Base-by-base conservation (phyloP, 2,888 invertebrate species). In the Lepidochrysops patricia region DNA sequence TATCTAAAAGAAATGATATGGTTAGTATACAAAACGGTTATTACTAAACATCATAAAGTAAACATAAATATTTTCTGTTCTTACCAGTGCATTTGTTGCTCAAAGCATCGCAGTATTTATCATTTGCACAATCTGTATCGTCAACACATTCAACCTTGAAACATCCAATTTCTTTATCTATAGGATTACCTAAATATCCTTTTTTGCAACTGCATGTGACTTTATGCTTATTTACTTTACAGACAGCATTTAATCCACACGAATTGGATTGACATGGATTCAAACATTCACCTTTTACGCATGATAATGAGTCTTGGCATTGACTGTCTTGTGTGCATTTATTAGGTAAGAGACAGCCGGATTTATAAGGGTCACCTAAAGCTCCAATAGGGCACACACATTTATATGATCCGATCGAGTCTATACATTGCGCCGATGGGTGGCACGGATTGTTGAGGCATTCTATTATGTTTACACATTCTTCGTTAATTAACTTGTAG, bases 141-240 rank as follows among this genome's bases (percentile, higher is more conserved):
- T 91, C 91, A 1, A 95, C 86, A 79, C 97, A 97, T 82, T 97
- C 97, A 1, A 97, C 97, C 82, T 94, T 95, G 77, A 96, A 96
- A 73, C 97, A 97, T 34, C 97, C 97, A 58, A 96, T 91, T 57
- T 91, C 91, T 59, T 89, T 86, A 72, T 96, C 95, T 60, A 91
- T 90, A 3, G 96, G 93, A 84, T 96, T 96, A 6, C 97, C 97
- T 29, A 97, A 88, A 75, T 93, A 94, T 19, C 96, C 96, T 62
- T 93, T 91, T 37, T 95, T 94, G 76, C 97, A 97, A 34, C 91
- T 89, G 73, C 97, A 97, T 23, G 91, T 84, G 0, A 95, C 92
- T 72, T 79, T 90, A 71, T 97, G 96, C 64, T 93, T 92, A 23
- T 91, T 86, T 0, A 94, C 93, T 34, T 92, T 91, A 73, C 97